These are phyloP conservation scores for Montifringilla adamsi DNA, from an alignment of 2,113 vertebrate species.

Conservation along the genomic window DNA sequence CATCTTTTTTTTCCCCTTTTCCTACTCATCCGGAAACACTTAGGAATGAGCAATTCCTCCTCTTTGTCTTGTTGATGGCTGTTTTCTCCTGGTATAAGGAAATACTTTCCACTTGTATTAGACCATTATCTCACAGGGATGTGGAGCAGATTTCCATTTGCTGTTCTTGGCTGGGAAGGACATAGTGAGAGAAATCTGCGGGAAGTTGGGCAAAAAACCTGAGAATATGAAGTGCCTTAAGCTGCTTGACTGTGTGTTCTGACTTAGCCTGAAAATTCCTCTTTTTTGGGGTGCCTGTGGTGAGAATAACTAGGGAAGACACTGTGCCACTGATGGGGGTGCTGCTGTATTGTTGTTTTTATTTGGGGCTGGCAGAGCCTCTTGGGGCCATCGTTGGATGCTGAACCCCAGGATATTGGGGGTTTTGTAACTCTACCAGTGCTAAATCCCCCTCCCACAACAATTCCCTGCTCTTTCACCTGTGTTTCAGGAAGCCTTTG, in stretches of 20 bases:
- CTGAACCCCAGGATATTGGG: neutral
- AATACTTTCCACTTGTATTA: neutral
- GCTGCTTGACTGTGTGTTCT: neutral
- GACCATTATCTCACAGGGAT: neutral
- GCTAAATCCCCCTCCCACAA: neutral
- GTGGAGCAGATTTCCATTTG: neutral
- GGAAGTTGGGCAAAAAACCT: neutral
- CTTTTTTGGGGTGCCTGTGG: neutral
- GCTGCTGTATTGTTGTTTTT: neutral
- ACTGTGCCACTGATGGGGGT: neutral
- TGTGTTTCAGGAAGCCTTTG: neutral
- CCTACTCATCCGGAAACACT: neutral
- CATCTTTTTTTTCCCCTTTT: neutral
- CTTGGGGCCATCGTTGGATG: neutral
- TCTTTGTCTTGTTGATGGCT: neutral
- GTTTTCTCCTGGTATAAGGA: neutral
- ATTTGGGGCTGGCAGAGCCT: neutral
- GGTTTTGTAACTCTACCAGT: neutral
- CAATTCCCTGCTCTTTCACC: neutral
- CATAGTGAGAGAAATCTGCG: neutral
- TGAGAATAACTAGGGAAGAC: neutral
- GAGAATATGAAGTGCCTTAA: neutral
- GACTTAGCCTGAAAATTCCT: neutral
- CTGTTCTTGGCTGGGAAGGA: neutral
- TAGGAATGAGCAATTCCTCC: neutral